Percentiles rank a stretch among this genome's conserved stretches.
Evolutionary conservation across 2,797 vertebrate species (phyloP).

Genomic region (Pantherophis vulpinus): DNA sequence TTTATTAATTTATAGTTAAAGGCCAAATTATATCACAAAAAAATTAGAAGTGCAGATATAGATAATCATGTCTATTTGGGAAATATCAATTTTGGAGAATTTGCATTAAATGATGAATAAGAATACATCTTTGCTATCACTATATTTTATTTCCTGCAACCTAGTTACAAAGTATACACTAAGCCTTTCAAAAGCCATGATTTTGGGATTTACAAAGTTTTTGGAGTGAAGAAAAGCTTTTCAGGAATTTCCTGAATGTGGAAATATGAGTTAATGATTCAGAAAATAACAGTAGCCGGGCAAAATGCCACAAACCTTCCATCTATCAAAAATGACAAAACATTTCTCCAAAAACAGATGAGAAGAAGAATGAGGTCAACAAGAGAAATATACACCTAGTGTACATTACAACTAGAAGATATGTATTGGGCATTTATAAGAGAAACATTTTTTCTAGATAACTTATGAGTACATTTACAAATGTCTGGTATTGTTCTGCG

Average conservation of each 20-base stretch:
- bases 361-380: constrained; percentile 44
- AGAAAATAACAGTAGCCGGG: constrained; percentile 49
- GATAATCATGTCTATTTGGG: neutral
- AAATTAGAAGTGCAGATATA: neutral
- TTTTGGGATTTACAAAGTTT: constrained; percentile 19
- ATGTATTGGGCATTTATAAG: constrained; percentile 26
- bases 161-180: neutral
- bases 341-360: constrained; percentile 36
- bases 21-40: neutral
- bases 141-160: neutral
- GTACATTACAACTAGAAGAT: constrained; percentile 54
- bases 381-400: constrained; percentile 47
- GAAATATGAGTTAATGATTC: constrained; percentile 56
- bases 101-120: neutral
- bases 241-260: constrained; percentile 28
- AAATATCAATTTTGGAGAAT: neutral
- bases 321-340: constrained; percentile 51
- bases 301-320: constrained; percentile 19
- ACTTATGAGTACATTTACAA: constrained; percentile 55
- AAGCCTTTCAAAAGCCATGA: neutral
- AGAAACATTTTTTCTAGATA: constrained; percentile 46
- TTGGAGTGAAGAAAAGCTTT: constrained; percentile 38
- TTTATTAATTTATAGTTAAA: neutral
- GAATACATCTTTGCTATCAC: neutral
- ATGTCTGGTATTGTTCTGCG: constrained; percentile 37